Conservation (phyloP, 1,140 invertebrate genomes). For the Rhyacophila brunnea region DNA sequence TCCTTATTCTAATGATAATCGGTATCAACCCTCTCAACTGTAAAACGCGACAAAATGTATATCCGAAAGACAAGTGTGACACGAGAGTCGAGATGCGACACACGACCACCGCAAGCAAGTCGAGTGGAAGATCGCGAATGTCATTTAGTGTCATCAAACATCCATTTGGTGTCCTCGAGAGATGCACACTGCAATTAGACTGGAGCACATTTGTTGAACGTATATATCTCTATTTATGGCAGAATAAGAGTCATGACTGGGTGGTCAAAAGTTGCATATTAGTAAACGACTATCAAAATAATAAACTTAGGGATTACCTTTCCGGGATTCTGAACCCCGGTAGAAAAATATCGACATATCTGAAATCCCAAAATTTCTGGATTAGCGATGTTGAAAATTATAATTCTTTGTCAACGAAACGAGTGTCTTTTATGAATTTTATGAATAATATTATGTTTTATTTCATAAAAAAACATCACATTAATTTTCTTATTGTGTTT, state of each 20-base stretch:
- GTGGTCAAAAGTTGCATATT: too few relatives aligned
- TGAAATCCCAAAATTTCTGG: not conserved
- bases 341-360: not conserved
- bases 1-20: too few relatives aligned
- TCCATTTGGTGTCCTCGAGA: slow-evolving; percentile 28
- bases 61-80: too few relatives aligned
- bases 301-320: not conserved
- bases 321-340: not conserved
- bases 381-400: too few relatives aligned
- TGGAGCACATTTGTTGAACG: not conserved
- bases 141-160: slow-evolving; percentile 36
- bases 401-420: too few relatives aligned
- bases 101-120: slow-evolving; percentile 3
- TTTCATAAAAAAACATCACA: too few relatives aligned
- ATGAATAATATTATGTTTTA: too few relatives aligned
- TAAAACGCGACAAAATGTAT: too few relatives aligned
- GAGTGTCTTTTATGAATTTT: too few relatives aligned
- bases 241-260: not conserved
- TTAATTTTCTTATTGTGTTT: too few relatives aligned
- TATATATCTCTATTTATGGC: not conserved
- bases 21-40: too few relatives aligned
- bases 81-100: too few relatives aligned
- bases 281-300: not conserved
- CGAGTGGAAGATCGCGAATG: slow-evolving; percentile 34
- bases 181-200: slow-evolving; percentile 24